phyloP scores from a whole-genome alignment of 2,113 vertebrate genomes.

The Corapipo altera region DNA sequence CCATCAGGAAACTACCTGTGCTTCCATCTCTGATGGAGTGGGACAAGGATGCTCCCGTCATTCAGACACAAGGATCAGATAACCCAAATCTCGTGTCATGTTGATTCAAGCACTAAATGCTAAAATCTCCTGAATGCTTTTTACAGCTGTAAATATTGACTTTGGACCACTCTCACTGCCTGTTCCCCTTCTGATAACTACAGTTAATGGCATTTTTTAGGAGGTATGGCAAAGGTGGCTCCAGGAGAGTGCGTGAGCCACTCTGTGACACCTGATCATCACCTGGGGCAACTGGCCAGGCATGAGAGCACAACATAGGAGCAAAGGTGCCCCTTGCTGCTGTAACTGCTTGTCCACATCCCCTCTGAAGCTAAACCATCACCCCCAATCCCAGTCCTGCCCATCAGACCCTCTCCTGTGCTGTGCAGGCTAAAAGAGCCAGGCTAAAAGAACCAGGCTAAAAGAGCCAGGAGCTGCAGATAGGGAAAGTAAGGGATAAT shows the following conservation, averaged over 20 bases:
- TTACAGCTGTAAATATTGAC: neutral
- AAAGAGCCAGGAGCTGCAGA: neutral
- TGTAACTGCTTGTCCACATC: neutral
- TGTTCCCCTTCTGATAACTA: neutral
- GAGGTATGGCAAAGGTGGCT: neutral
- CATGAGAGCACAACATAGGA: accelerated
- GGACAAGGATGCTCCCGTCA: neutral
- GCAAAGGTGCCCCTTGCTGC: neutral
- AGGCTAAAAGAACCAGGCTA: too few relatives aligned
- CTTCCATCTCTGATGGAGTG: neutral
- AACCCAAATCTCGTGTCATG: neutral
- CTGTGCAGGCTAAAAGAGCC: neutral
- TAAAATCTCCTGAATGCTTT: neutral
- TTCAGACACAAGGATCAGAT: neutral
- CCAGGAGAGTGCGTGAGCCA: neutral
- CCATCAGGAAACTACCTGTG: neutral
- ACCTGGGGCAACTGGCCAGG: neutral
- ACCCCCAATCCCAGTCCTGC: neutral
- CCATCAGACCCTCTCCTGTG: neutral
- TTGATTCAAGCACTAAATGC: neutral
- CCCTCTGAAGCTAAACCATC: neutral
- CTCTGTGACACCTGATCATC: neutral
- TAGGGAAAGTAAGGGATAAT: neutral
- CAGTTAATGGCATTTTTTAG: neutral
- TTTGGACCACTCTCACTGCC: neutral